phyloP scores from a whole-genome alignment of 2,113 vertebrate genomes.

The Scomber colias region DNA sequence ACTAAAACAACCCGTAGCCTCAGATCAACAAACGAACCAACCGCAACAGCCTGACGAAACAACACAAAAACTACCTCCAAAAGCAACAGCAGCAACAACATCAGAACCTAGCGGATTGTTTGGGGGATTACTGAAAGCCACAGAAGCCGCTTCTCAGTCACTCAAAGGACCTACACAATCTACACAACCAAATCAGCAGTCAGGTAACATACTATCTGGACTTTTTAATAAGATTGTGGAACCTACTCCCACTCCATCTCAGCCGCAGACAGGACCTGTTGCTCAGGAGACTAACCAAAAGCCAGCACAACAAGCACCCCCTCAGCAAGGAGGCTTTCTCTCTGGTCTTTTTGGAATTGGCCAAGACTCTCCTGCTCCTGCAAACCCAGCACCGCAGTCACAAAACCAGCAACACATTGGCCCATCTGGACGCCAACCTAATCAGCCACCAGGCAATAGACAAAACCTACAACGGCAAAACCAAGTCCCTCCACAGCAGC shows the following conservation, averaged over 20 bases:
- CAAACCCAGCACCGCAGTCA: slow-evolving; percentile 42
- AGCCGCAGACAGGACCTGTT: slow-evolving; percentile 34
- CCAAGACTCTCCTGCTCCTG: slow-evolving; percentile 69
- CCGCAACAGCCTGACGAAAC: slow-evolving; percentile 46
- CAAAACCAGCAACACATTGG: slow-evolving; percentile 47
- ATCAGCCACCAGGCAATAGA: slow-evolving; percentile 53
- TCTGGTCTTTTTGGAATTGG: slow-evolving; percentile 85
- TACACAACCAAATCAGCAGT: slow-evolving; percentile 57
- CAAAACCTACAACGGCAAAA: slow-evolving; percentile 76
- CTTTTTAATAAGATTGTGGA: slow-evolving; percentile 82
- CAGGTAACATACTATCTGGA: slow-evolving; percentile 73
- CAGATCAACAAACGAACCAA: slow-evolving; percentile 51
- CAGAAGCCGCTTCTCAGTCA: slow-evolving; percentile 64
- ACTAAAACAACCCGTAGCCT: slow-evolving; percentile 12
- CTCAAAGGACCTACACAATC: slow-evolving; percentile 46
- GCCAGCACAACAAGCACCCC: slow-evolving; percentile 47
- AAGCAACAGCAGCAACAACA: slow-evolving; percentile 23
- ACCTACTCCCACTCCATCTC: slow-evolving; percentile 48
- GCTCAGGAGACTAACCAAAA: slow-evolving; percentile 52
- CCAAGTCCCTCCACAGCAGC: slow-evolving; percentile 69
- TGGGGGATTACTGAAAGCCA: slow-evolving; percentile 75
- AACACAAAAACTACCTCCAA: slow-evolving; percentile 42
- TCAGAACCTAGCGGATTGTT: slow-evolving; percentile 74
- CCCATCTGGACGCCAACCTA: slow-evolving; percentile 40
- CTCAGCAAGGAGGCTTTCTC: slow-evolving; percentile 79